phyloP scores from a whole-genome alignment of 2,888 invertebrate species.

The Meiosimyza decipiens region DNA sequence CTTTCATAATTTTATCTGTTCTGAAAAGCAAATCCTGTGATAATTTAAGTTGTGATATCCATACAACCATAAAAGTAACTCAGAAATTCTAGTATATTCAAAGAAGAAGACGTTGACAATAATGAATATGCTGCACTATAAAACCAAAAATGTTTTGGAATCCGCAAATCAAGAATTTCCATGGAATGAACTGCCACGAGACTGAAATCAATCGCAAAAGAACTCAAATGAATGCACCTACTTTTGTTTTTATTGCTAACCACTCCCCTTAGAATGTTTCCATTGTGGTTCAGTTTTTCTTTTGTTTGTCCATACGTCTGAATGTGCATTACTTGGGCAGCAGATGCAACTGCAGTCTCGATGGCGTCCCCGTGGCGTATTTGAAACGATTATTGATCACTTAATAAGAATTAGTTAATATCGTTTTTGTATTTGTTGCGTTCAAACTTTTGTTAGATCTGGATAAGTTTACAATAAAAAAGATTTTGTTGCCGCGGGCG shows the following conservation, averaged over 20 bases:
- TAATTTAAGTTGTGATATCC: too few relatives aligned
- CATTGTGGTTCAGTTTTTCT: slow-evolving; percentile 7
- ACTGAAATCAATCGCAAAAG: too few relatives aligned
- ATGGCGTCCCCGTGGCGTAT: slow-evolving; percentile 55
- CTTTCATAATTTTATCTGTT: too few relatives aligned
- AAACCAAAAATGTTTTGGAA: too few relatives aligned
- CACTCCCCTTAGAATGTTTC: slow-evolving; percentile 43
- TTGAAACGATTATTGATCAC: slow-evolving; percentile 61
- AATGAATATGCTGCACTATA: too few relatives aligned
- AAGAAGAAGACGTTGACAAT: too few relatives aligned
- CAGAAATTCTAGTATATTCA: too few relatives aligned
- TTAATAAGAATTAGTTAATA: slow-evolving; percentile 53
- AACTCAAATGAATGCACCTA: neutral
- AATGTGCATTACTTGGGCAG: neutral
- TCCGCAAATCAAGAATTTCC: too few relatives aligned
- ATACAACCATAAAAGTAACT: too few relatives aligned
- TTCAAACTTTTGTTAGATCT: slow-evolving; percentile 1
- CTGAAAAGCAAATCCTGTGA: too few relatives aligned
- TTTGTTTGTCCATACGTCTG: neutral
- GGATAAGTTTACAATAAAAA: slow-evolving; percentile 15
- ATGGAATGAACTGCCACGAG: too few relatives aligned
- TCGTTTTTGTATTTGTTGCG: slow-evolving; percentile 36
- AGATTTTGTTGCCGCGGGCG: slow-evolving; percentile 18
- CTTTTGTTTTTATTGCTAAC: slow-evolving; percentile 35
- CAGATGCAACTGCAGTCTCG: neutral